phyloP scores from a whole-genome alignment of 2,888 invertebrate species.

The Volucella bombylans region DNA sequence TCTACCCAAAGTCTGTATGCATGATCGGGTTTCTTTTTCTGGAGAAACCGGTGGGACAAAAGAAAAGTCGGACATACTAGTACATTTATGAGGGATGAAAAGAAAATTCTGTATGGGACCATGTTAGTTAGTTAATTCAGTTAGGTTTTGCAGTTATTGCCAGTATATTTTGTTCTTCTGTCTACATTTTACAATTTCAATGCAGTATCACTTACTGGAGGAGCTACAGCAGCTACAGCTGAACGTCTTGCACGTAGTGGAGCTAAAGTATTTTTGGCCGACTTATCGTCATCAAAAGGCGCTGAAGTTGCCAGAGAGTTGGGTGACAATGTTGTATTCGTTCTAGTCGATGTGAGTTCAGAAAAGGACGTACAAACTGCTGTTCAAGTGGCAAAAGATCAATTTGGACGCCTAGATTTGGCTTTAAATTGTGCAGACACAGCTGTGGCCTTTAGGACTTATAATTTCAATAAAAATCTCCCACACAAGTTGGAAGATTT shows the following conservation, averaged over 20 bases:
- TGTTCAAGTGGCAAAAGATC: slow-evolving; percentile 87
- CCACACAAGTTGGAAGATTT: slow-evolving; percentile 91
- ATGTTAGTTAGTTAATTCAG: too few relatives aligned
- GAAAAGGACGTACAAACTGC: slow-evolving; percentile 91
- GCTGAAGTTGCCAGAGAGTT: slow-evolving; percentile 88
- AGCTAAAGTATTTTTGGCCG: slow-evolving; percentile 93
- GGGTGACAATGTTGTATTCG: slow-evolving; percentile 89
- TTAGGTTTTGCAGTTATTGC: too few relatives aligned
- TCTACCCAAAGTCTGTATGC: too few relatives aligned
- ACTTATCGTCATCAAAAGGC: slow-evolving; percentile 93
- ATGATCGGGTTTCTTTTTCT: too few relatives aligned
- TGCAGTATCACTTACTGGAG: slow-evolving; percentile 95
- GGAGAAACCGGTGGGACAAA: too few relatives aligned
- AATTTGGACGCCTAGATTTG: slow-evolving; percentile 92
- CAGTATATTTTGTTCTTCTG: too few relatives aligned
- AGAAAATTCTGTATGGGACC: too few relatives aligned
- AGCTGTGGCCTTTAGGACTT: slow-evolving; percentile 92
- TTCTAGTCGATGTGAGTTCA: slow-evolving; percentile 93
- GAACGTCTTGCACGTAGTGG: slow-evolving; percentile 93
- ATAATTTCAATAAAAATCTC: slow-evolving; percentile 91
- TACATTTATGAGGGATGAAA: too few relatives aligned
- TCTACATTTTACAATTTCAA: too few relatives aligned
- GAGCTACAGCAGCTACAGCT: slow-evolving; percentile 91
- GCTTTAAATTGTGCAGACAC: slow-evolving; percentile 98
- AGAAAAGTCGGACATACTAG: too few relatives aligned